Conservation (phyloP, 2,113 vertebrate genomes). For the Arothron firmamentum region DNA sequence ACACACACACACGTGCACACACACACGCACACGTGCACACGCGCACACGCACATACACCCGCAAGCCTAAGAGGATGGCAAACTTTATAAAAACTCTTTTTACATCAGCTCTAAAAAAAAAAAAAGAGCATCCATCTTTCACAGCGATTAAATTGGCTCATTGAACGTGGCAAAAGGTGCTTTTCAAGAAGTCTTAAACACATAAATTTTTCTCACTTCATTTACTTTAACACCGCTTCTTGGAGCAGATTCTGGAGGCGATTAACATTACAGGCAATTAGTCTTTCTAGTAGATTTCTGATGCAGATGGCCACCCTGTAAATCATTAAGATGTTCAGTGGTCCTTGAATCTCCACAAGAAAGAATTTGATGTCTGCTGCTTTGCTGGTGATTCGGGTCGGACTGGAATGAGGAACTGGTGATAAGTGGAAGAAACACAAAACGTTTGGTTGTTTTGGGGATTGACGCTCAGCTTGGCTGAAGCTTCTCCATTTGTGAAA, state of each 20-base stretch:
- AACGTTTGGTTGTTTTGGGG: slow-evolving; percentile 7
- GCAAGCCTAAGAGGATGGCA: too few relatives aligned
- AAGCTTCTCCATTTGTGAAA: too few relatives aligned
- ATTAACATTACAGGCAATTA: neutral
- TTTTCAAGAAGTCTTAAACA: too few relatives aligned
- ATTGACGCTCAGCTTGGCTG: neutral
- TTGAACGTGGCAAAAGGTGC: too few relatives aligned
- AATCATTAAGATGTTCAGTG: slow-evolving; percentile 52
- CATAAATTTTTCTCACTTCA: neutral
- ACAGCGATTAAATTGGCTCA: too few relatives aligned
- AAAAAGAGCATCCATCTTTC: too few relatives aligned
- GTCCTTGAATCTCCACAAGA: slow-evolving; percentile 45
- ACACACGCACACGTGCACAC: too few relatives aligned
- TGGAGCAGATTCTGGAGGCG: neutral
- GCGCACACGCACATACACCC: too few relatives aligned
- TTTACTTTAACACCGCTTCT: neutral
- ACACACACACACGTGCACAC: too few relatives aligned
- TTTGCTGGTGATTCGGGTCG: neutral
- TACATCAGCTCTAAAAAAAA: too few relatives aligned
- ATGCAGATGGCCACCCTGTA: slow-evolving; percentile 21
- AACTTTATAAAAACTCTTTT: too few relatives aligned
- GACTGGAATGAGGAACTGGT: neutral
- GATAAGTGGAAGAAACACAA: slow-evolving; percentile 1
- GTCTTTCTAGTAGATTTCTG: neutral
- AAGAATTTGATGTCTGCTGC: slow-evolving; percentile 44